These are phyloP conservation scores for Nothocercus nigrocapillus DNA, from an alignment of 2,113 vertebrate species.

Conservation along the genomic window DNA sequence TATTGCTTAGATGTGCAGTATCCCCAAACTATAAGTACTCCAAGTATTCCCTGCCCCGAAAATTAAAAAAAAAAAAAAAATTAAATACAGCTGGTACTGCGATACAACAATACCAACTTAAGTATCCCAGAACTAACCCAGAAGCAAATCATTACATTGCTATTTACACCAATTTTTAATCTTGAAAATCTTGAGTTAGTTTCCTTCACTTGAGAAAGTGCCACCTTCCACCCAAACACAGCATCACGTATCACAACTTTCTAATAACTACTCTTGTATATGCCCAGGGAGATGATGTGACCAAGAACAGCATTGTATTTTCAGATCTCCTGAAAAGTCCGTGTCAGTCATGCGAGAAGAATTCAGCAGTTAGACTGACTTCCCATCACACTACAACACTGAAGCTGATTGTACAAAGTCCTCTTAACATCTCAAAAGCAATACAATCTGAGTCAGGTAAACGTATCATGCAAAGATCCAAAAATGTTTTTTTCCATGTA, in stretches of 20 bases:
- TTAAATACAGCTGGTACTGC: neutral
- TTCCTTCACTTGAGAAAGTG: neutral
- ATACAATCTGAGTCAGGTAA: neutral
- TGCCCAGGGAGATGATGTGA: neutral
- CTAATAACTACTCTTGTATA: neutral
- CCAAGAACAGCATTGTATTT: neutral
- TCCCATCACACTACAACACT: neutral
- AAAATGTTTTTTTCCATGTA: neutral
- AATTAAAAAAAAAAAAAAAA: neutral
- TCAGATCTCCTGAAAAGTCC: neutral
- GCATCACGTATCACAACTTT: neutral
- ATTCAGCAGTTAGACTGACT: neutral
- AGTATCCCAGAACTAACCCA: neutral
- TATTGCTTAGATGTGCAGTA: neutral
- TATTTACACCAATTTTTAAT: neutral
- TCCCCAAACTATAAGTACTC: neutral
- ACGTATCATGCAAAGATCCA: neutral
- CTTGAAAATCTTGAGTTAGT: neutral
- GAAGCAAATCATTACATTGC: neutral
- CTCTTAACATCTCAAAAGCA: neutral
- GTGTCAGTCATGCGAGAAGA: neutral
- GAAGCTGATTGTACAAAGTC: neutral
- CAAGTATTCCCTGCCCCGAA: no score
- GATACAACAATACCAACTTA: neutral
- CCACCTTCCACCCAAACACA: neutral